Evolutionary conservation across 92 coral and sea anemone species (phyloP).

Genomic region (Bergia puertoricense): DNA sequence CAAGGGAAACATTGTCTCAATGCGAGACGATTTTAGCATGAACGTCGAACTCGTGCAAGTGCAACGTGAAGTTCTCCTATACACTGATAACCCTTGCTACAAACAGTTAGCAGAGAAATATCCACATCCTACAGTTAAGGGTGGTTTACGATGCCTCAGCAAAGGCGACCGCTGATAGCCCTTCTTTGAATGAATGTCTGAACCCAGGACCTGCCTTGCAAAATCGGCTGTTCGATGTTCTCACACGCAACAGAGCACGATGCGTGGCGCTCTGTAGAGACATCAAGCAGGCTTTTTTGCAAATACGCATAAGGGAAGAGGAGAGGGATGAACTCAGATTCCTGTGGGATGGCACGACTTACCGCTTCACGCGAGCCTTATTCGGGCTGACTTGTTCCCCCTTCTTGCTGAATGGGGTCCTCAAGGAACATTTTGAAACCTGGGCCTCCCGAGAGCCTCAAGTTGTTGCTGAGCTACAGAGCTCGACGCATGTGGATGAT

Average conservation of each 20-base stretch:
- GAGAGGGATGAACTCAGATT: conserved; percentile 22
- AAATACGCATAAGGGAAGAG: conserved; percentile 19
- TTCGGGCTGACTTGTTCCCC: conserved; percentile 21
- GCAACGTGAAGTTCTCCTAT: background rate
- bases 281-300: conserved; percentile 9
- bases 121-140: background rate
- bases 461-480: conserved; percentile 16
- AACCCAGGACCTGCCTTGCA: conserved; percentile 21
- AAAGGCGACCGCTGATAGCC: conserved; percentile 7
- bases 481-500: conserved; percentile 36
- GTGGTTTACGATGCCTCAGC: conserved; percentile 16
- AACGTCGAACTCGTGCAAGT: conserved; percentile 25
- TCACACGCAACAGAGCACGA: conserved; percentile 14
- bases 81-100: conserved; percentile 30
- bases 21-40: conserved; percentile 28
- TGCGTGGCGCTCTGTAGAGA: no score
- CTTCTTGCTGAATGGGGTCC: background rate
- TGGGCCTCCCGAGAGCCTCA: conserved; percentile 16
- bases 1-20: conserved; percentile 10
- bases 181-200: conserved; percentile 7
- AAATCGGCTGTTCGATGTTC: conserved; percentile 14
- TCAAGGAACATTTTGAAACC: conserved; percentile 26
- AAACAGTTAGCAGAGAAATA: background rate
- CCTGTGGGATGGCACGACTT: conserved; percentile 20
- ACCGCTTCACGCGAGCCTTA: conserved; percentile 27